Base-by-base conservation (phyloP, 2,797 vertebrate species). In the Liparis tanakae region DNA sequence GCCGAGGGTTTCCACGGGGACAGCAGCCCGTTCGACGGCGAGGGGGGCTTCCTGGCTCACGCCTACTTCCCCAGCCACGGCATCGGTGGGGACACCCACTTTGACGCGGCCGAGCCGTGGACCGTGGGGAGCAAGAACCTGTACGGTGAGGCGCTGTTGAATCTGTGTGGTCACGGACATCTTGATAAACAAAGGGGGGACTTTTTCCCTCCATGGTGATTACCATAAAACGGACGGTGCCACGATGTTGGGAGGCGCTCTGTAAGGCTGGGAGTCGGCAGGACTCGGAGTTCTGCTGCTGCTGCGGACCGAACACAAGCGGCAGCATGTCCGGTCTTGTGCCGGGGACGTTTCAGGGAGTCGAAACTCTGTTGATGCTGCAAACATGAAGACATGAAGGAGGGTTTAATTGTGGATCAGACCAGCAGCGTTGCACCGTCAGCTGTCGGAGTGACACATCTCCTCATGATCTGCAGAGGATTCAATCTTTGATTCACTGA, bases 61-160 rank as follows among this genome's bases (percentile, higher is more conserved):
- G 97, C 97, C 60, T 98, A 97, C 78, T 98, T 98, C 89, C 97
- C 97, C 0, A 93, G 95, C 0, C 90, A 92, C 25, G 96, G 96
- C 86, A 96, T 98, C 1, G 97, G 97, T 0, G 97, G 97, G 0
- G 97, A 98, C 88, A 98, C 97, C 12, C 97, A 98, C 91, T 98
- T 98, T 59, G 97, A 98, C 8, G 93, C 95, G 0, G 94, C 97
- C 0, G 97, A 98, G 84, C 97, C 97, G 0, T 98, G 97, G 97
- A 98, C 97, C 0, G 89, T 94, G 25, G 94, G 93, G 56, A 97
- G 96, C 82, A 81, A 80, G 9, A 95, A 98, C 83, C 89, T 97
- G 61, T 85, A 69, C 6, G 96, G 97, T 98, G 85, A 96, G 95
- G 46, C 57, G 67, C 41, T 17, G 6, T 6, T 70, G 10, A 55